Conservation (phyloP, 1,140 invertebrate genomes). For the Drosophila busckii region DNA sequence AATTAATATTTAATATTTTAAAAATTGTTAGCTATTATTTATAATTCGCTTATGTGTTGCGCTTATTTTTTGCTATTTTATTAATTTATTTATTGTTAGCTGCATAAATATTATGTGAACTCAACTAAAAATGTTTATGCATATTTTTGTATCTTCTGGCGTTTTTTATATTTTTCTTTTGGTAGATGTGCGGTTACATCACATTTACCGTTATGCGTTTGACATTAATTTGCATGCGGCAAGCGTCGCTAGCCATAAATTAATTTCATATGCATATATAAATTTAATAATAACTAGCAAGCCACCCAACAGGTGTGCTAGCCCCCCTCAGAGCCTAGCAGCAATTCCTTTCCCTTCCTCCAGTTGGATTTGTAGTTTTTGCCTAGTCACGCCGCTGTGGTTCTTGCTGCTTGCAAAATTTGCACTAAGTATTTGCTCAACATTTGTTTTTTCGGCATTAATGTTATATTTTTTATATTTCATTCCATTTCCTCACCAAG, state of each 20-base stretch:
- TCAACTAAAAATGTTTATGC: too few relatives aligned
- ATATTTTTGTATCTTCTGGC: too few relatives aligned
- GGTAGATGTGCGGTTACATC: slow-evolving; percentile 61
- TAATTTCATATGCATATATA: slow-evolving; percentile 47
- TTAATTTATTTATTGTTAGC: too few relatives aligned
- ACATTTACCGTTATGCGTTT: slow-evolving; percentile 67
- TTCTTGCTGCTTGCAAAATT: slow-evolving; percentile 66
- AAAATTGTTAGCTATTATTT: too few relatives aligned
- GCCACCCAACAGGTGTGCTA: too few relatives aligned
- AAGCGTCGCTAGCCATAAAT: slow-evolving; percentile 47
- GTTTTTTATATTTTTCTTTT: slow-evolving; percentile 23
- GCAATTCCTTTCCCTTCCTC: background rate
- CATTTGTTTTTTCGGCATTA: too few relatives aligned
- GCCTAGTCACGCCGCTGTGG: slow-evolving; percentile 60
- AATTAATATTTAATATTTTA: too few relatives aligned
- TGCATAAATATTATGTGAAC: slow-evolving; percentile 27
- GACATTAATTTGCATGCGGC: slow-evolving; percentile 71
- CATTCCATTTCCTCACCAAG: slow-evolving; percentile 70
- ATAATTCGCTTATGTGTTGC: too few relatives aligned
- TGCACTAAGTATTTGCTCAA: slow-evolving; percentile 56
- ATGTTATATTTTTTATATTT: too few relatives aligned
- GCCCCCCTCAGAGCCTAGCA: background rate
- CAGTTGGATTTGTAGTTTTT: slow-evolving; percentile 3
- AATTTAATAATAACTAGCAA: too few relatives aligned
- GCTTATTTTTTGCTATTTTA: too few relatives aligned